Base-by-base conservation (phyloP, 64 coral and sea anemone species). In the Anthopleura sola region DNA sequence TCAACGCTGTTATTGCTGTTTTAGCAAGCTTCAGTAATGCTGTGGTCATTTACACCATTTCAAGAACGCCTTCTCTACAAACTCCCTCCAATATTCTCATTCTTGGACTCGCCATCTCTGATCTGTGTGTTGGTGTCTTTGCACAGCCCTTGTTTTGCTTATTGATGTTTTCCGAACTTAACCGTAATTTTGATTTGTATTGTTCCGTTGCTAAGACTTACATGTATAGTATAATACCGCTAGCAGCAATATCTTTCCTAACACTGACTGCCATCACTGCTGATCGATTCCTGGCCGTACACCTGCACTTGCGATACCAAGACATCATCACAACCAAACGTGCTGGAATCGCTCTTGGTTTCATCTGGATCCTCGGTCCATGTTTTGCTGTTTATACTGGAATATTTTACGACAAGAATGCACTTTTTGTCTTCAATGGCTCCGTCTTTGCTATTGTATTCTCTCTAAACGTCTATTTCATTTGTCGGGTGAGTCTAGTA, bases 211-310 rank as follows among this genome's bases (percentile, higher is more conserved):
- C 33, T 77, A 37, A 18, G 13, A 0, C 37, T 2, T 77, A 33
- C 74, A 17, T 33, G 4, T 77, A 38, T 14, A 40, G 74, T 17
- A 7, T 23, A n/a, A 8, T 77, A 62, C 36, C 31, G 8, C 34
- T 77, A 5, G 74, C 32, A 18, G 18, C 33, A 77, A 40, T 77
- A 18, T 77, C 74, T 18, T 77, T 77, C 37, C 31, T 77, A 20
- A 77, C 74, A 6, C 32, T 77, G 12, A 37, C 32, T 77, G 74
- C 26, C 74, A 37, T 77, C 74, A 39, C 37, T 37, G 74, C 20
- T 77, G 74, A 77, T 77, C 74, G 58, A 62, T 62, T 62, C 58
- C 49, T 51, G 49, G 49, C 49, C 49, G 9, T 51, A 51, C 49
- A 51, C 49, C 49, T 51, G 49, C 66, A 71, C 32, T 34, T 71